A percentile compares a stretch with the other conserved stretches of the same genome.
phyloP scores from a whole-genome alignment of 1,140 invertebrate genomes.

The Heliothis subflexa region DNA sequence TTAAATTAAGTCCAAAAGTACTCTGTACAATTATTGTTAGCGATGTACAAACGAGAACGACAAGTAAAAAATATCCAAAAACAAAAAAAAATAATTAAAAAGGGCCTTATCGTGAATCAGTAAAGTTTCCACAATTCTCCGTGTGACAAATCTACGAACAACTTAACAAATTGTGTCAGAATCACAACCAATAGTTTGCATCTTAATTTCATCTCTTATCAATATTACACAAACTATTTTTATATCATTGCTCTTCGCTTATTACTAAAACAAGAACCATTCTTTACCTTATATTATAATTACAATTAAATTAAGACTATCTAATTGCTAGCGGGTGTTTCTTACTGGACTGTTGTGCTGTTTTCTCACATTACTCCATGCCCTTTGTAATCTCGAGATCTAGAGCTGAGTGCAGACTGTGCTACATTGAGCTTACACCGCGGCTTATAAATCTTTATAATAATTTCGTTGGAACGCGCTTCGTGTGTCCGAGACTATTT shows the following conservation, averaged over 20 bases:
- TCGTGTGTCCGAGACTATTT: constrained; percentile 47
- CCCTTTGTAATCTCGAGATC: constrained; percentile 69
- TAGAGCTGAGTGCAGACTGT: constrained; percentile 49
- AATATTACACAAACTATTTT: constrained; percentile 85
- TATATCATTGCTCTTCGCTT: constrained; percentile 86
- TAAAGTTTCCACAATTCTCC: constrained; percentile 75
- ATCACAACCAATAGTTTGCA: constrained; percentile 86
- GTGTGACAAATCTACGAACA: constrained; percentile 81
- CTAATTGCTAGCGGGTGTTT: constrained; percentile 84
- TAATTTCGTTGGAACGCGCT: constrained; percentile 43
- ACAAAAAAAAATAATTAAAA: constrained; percentile 75
- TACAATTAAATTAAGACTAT: constrained; percentile 85
- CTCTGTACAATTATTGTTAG: constrained; percentile 86
- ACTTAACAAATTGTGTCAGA: constrained; percentile 86
- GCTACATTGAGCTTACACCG: constrained; percentile 55
- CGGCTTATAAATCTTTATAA: constrained; percentile 22
- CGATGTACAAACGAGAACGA: constrained; percentile 85
- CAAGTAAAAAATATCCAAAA: constrained; percentile 82
- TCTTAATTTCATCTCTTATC: constrained; percentile 85
- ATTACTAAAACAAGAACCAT: constrained; percentile 85
- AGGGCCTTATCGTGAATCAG: constrained; percentile 79
- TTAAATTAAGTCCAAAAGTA: constrained; percentile 86
- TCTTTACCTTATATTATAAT: constrained; percentile 84
- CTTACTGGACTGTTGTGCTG: constrained; percentile 80
- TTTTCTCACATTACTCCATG: constrained; percentile 67